Conservation (phyloP, 2,797 vertebrate genomes). For the Arrhamphus sclerolepis region DNA sequence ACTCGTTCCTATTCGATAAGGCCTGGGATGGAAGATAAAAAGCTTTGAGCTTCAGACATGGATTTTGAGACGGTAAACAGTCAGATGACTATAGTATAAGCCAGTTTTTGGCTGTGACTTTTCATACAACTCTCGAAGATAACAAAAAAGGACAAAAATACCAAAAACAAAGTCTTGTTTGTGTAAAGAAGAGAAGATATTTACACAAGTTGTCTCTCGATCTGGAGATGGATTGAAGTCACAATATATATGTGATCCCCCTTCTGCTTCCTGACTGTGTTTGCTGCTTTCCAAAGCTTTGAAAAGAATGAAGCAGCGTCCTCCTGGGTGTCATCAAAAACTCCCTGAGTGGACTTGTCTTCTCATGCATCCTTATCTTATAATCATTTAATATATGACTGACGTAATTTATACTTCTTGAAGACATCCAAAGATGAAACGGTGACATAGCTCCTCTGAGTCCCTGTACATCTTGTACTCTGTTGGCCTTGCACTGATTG, state of each 20-base stretch:
- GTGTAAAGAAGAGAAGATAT: not conserved
- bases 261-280: constrained; percentile 15
- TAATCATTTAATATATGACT: constrained; percentile 11
- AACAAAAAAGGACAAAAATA: not conserved
- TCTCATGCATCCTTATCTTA: constrained; percentile 13
- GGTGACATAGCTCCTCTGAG: constrained; percentile 7
- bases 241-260: not conserved
- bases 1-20: no score
- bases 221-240: not conserved
- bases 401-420: constrained; percentile 3
- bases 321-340: not conserved
- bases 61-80: not conserved
- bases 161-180: constrained; percentile 4
- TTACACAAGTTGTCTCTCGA: not conserved
- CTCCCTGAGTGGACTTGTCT: not conserved
- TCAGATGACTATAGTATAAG: not conserved
- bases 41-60: not conserved
- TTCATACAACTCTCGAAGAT: not conserved
- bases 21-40: no score
- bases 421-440: constrained; percentile 15
- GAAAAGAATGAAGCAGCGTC: constrained; percentile 13
- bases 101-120: not conserved
- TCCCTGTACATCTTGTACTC: constrained; percentile 18
- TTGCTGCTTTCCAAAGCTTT: constrained; percentile 11
- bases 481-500: constrained; percentile 48